These are phyloP conservation scores for Athripsodes cinereus DNA, from an alignment of 2,888 invertebrate genomes.

Conservation along the genomic window DNA sequence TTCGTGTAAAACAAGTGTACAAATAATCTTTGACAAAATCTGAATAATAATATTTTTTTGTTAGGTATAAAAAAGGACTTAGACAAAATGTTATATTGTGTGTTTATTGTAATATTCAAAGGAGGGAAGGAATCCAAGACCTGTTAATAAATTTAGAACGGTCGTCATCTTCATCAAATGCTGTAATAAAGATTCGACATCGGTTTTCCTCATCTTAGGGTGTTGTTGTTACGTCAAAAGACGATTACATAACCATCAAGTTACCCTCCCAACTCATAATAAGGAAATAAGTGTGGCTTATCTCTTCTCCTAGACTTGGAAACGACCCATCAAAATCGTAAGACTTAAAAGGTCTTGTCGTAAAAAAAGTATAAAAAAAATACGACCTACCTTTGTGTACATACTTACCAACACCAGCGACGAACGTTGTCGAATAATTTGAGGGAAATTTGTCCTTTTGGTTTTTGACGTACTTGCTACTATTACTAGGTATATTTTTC, in stretches of 20 bases:
- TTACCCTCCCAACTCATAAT: constrained; percentile 27
- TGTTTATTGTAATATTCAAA: too few species aligned
- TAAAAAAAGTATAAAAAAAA: constrained; percentile 23
- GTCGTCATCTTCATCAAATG: constrained; percentile 12
- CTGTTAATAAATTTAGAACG: not conserved
- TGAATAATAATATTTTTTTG: too few species aligned
- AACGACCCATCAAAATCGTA: constrained; percentile 28
- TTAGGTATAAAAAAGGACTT: too few species aligned
- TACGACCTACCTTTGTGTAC: too few species aligned
- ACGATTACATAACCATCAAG: constrained; percentile 26
- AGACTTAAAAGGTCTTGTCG: constrained; percentile 27
- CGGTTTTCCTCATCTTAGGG: constrained; percentile 3
- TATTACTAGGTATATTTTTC: not conserved
- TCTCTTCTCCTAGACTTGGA: constrained; percentile 25
- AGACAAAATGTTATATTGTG: constrained; percentile 5
- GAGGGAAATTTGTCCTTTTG: constrained; percentile 13
- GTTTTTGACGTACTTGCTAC: constrained; percentile 5
- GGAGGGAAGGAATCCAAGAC: not conserved
- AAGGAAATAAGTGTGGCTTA: constrained; percentile 27
- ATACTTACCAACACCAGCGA: not conserved
- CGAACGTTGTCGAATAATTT: not conserved
- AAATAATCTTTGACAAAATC: too few species aligned
- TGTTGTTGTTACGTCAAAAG: constrained; percentile 19
- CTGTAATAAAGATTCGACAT: constrained; percentile 16
- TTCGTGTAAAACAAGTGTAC: too few species aligned